These are phyloP conservation scores for Artemia sp. DNA, from an alignment of 2,888 invertebrate genomes.

Conservation along the genomic window DNA sequence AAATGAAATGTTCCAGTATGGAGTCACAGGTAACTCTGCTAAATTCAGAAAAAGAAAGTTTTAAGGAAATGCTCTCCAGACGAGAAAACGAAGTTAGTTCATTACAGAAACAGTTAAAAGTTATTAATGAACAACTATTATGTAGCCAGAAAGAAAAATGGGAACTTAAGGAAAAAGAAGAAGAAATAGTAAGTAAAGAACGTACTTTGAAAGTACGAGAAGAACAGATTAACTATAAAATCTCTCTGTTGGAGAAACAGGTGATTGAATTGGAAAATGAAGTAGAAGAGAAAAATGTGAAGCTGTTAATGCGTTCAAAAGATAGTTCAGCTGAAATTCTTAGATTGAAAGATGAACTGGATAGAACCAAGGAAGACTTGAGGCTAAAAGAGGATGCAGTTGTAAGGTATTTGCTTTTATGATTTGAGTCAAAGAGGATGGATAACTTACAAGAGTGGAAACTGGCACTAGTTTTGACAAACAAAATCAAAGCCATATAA, in stretches of 20 bases:
- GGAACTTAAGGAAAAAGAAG: neutral
- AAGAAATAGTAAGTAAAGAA: neutral
- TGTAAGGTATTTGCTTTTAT: conserved; percentile 8
- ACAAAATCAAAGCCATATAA: too few species aligned
- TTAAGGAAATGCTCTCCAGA: neutral
- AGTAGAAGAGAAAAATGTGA: conserved; percentile 7
- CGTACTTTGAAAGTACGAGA: neutral
- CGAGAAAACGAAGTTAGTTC: neutral
- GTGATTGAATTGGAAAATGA: neutral
- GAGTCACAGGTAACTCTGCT: neutral
- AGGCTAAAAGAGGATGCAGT: neutral
- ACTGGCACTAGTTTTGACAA: too few species aligned
- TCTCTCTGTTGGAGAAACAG: neutral
- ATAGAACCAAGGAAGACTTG: neutral
- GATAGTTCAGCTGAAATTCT: neutral
- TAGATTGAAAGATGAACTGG: conserved; percentile 9
- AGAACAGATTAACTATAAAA: neutral
- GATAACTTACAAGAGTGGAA: too few species aligned
- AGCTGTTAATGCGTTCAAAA: neutral
- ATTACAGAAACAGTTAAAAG: neutral
- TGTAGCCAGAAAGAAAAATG: neutral
- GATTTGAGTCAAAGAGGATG: neutral
- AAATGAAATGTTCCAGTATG: neutral
- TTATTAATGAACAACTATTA: conserved; percentile 2
- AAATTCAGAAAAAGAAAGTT: neutral